Evolutionary conservation across 1,140 invertebrate species (phyloP).

Genomic region (Bombus terrestris): DNA sequence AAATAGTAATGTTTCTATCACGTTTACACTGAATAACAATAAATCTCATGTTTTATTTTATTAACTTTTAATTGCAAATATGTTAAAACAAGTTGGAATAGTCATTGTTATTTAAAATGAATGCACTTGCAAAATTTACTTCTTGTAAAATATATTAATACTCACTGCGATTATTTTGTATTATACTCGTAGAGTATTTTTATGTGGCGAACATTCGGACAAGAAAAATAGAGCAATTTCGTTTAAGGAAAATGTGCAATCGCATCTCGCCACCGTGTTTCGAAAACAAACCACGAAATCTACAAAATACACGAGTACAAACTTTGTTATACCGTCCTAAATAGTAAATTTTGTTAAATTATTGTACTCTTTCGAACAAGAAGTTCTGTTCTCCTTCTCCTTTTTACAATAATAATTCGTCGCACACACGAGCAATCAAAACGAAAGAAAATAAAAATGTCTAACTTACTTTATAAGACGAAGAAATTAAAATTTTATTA

Average conservation of each 20-base stretch:
- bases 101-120: too few species aligned
- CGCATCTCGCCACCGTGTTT: neutral
- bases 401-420: neutral
- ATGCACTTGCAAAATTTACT: too few species aligned
- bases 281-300: neutral
- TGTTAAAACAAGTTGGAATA: too few species aligned
- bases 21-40: too few species aligned
- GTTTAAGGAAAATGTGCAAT: neutral
- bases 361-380: neutral
- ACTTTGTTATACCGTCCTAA: neutral
- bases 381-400: too few species aligned
- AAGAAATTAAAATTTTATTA: too few species aligned
- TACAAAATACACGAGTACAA: neutral
- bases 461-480: too few species aligned
- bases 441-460: neutral
- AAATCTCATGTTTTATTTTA: too few species aligned
- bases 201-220: neutral
- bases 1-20: too few species aligned
- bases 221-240: neutral
- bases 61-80: too few species aligned
- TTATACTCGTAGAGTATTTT: neutral
- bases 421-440: neutral
- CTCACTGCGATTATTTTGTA: neutral
- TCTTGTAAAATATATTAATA: too few species aligned
- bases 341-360: neutral